A percentile compares a stretch with the other conserved stretches of the same genome.
phyloP scores from a whole-genome alignment of 2,888 invertebrate species.

The Sclerodermus sp. region DNA sequence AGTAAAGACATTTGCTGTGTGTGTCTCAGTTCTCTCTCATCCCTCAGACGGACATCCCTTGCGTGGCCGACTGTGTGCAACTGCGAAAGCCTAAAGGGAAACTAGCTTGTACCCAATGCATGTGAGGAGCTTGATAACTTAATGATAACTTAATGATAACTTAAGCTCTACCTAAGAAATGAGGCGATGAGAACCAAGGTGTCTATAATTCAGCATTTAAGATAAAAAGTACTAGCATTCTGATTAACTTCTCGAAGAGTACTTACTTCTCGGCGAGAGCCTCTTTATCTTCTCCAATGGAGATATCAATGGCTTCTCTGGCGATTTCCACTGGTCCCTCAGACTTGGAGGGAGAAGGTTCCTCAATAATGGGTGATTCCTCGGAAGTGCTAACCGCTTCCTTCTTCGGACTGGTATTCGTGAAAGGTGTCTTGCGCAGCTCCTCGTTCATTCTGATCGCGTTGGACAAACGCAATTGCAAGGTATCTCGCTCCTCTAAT shows the following conservation, averaged over 20 bases:
- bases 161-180: too few relatives aligned
- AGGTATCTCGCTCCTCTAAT: slow-evolving; percentile 81
- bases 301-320: slow-evolving; percentile 47
- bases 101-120: slow-evolving; percentile 39
- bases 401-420: slow-evolving; percentile 22
- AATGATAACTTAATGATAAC: too few relatives aligned
- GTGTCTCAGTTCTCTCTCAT: slow-evolving; percentile 76
- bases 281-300: slow-evolving; percentile 43
- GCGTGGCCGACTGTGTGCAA: slow-evolving; percentile 74
- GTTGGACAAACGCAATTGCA: slow-evolving; percentile 81
- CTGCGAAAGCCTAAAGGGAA: slow-evolving; percentile 68
- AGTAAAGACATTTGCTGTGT: slow-evolving; percentile 73
- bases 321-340: slow-evolving; percentile 50
- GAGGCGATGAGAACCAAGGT: too few relatives aligned
- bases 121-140: too few relatives aligned
- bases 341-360: slow-evolving; percentile 44
- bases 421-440: slow-evolving; percentile 48
- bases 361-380: slow-evolving; percentile 30
- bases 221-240: too few relatives aligned
- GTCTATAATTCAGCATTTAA: too few relatives aligned
- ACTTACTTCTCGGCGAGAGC: slow-evolving; percentile 53
- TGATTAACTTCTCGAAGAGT: background rate
- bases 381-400: slow-evolving; percentile 13
- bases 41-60: slow-evolving; percentile 73
- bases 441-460: slow-evolving; percentile 76